phyloP scores from a whole-genome alignment of 23 tunicate species.

The Pegea sp. region DNA sequence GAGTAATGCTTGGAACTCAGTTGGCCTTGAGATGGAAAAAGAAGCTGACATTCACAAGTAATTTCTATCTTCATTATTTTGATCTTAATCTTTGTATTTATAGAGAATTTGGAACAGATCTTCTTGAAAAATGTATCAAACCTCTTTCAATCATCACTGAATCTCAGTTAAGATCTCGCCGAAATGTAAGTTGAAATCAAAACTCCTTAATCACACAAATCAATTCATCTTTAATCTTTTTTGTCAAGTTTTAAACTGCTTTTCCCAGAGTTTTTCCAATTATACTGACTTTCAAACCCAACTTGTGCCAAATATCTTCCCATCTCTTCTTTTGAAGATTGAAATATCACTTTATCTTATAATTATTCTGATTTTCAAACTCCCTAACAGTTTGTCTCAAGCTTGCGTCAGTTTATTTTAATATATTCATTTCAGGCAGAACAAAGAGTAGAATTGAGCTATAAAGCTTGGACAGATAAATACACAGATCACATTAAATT shows the following conservation, averaged over 20 bases:
- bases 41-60: conserved; percentile 40
- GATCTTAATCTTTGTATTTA: conserved; percentile 1
- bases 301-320: too few species aligned
- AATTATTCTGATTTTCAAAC: too few species aligned
- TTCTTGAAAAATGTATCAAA: conserved; percentile 23
- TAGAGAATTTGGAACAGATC: conserved; percentile 14
- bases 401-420: too few species aligned
- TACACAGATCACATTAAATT: conserved; percentile 25
- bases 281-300: too few species aligned
- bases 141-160: conserved; percentile 36
- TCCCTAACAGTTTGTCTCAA: too few species aligned
- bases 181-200: conserved; percentile 18
- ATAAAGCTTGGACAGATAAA: conserved; percentile 25
- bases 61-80: neutral
- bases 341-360: too few species aligned
- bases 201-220: too few species aligned
- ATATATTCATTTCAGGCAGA: conserved; percentile 21
- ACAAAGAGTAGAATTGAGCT: conserved; percentile 23
- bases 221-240: too few species aligned
- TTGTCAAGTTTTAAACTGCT: too few species aligned
- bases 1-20: conserved; percentile 51
- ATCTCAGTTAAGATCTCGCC: conserved; percentile 23
- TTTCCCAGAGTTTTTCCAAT: too few species aligned
- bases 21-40: conserved; percentile 65
- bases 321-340: too few species aligned